Conservation (phyloP, 2,888 invertebrate species). For the Cyclophora punctaria region DNA sequence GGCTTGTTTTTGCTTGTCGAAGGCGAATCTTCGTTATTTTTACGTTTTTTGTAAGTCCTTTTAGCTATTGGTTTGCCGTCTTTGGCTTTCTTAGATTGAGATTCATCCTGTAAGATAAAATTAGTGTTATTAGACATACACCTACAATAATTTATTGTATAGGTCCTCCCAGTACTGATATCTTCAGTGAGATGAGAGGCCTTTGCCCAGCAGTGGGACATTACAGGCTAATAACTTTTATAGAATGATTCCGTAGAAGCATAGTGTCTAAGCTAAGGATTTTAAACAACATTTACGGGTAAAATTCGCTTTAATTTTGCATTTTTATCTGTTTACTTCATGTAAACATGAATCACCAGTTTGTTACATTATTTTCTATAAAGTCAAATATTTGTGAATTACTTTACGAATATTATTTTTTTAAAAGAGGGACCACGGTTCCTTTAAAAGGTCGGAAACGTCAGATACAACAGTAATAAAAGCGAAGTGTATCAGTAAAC, state of each 20-base stretch:
- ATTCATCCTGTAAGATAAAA: slow-evolving; percentile 42
- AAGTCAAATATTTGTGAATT: too few relatives aligned
- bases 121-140: neutral
- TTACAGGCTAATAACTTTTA: neutral
- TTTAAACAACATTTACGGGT: neutral
- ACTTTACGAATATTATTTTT: too few relatives aligned
- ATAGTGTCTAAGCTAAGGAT: neutral
- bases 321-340: neutral
- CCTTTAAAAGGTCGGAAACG: too few relatives aligned
- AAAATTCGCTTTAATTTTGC: neutral
- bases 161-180: too few relatives aligned
- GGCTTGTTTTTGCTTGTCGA: slow-evolving; percentile 35
- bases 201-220: too few relatives aligned
- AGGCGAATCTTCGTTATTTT: slow-evolving; percentile 45
- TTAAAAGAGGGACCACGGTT: too few relatives aligned
- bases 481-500: too few relatives aligned
- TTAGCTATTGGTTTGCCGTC: slow-evolving; percentile 35
- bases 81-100: slow-evolving; percentile 49
- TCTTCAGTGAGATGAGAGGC: too few relatives aligned
- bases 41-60: slow-evolving; percentile 52
- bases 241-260: neutral
- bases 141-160: neutral
- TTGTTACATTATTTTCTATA: too few relatives aligned
- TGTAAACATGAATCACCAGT: neutral
- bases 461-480: too few relatives aligned